phyloP scores from a whole-genome alignment of 2,888 invertebrate genomes.

The Lymantria dispar region DNA sequence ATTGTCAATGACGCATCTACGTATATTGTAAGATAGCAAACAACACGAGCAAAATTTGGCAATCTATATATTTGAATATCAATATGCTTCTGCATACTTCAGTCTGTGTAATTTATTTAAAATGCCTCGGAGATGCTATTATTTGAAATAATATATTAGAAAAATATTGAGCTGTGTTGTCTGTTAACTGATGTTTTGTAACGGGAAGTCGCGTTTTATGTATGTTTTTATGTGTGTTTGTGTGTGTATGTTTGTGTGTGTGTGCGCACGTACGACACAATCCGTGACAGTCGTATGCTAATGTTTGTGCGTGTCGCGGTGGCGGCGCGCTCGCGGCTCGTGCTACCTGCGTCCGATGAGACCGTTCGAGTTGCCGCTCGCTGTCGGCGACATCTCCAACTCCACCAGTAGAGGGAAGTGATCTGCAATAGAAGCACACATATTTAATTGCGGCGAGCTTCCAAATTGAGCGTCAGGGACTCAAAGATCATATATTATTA shows the following conservation, averaged over 20 bases:
- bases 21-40: too few species aligned
- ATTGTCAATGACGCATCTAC: too few species aligned
- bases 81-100: too few species aligned
- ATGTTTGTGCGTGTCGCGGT: constrained; percentile 27
- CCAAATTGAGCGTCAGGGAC: too few species aligned
- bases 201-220: background rate
- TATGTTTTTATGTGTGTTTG: background rate
- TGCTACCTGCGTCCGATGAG: constrained; percentile 93
- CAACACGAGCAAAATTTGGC: too few species aligned
- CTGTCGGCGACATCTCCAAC: constrained; percentile 92
- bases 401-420: constrained; percentile 96
- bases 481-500: too few species aligned
- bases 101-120: too few species aligned
- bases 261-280: constrained; percentile 7
- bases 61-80: too few species aligned
- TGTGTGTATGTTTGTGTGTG: constrained; percentile 22
- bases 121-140: too few species aligned
- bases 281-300: constrained; percentile 11
- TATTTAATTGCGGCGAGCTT: background rate
- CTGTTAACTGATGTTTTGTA: too few species aligned
- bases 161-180: too few species aligned
- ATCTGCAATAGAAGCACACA: constrained; percentile 76
- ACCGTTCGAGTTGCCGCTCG: constrained; percentile 89
- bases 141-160: too few species aligned
- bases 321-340: constrained; percentile 35